Percentiles rank a stretch among this genome's conserved stretches.
These are phyloP conservation scores for Ficedula albicollis DNA, from an alignment of 2,797 vertebrate genomes.

Conservation along the genomic window DNA sequence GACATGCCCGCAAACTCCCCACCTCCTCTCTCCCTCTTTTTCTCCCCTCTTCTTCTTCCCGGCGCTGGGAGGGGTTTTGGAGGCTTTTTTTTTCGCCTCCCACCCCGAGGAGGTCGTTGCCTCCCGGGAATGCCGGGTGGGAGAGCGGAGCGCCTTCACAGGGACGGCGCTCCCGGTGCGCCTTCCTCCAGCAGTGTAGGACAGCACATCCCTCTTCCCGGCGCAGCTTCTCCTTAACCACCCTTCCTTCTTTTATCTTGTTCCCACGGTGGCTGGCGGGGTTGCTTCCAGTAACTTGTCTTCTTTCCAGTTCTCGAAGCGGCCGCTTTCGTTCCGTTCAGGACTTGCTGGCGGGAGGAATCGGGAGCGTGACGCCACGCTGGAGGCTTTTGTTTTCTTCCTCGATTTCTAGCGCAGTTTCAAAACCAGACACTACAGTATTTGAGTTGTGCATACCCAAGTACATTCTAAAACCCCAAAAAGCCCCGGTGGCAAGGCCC, in stretches of 20 bases:
- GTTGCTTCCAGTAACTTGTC: conserved; percentile 57
- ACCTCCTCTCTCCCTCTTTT: not conserved
- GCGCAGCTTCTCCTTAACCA: not conserved
- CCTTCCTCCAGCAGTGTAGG: not conserved
- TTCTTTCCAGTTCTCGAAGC: conserved; percentile 57
- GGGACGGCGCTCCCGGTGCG: not conserved
- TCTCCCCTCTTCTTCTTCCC: not conserved
- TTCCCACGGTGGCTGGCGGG: not conserved
- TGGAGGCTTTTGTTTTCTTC: not conserved
- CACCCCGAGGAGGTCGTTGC: not conserved
- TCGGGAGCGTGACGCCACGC: not conserved
- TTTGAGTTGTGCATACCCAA: conserved; percentile 49
- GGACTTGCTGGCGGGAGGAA: not conserved
- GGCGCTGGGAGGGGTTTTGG: not conserved
- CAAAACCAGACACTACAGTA: conserved; percentile 48
- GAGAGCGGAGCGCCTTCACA: not conserved
- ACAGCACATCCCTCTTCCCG: not conserved
- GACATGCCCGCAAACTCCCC: not conserved
- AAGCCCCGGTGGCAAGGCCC: not conserved
- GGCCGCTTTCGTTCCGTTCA: conserved; percentile 43
- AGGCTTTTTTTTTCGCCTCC: not conserved
- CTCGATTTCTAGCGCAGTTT: not conserved
- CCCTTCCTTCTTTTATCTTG: not conserved
- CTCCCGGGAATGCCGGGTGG: not conserved
- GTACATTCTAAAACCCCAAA: not conserved